Percentiles rank a stretch among this genome's conserved stretches.
Evolutionary conservation across 1,140 invertebrate genomes (phyloP).

Genomic region (Sycophaga agraensis): DNA sequence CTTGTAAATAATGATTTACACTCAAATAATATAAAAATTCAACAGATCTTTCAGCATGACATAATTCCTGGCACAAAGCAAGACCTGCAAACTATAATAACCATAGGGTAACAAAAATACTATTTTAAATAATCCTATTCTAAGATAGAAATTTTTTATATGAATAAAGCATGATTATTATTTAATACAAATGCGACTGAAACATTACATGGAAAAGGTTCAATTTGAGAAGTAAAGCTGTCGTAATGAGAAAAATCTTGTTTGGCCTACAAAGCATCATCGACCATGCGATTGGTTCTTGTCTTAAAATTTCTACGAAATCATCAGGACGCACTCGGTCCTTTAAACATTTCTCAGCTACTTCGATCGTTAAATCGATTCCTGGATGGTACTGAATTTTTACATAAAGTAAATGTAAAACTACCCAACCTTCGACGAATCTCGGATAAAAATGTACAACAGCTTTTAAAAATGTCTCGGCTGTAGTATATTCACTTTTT

Average conservation of each 20-base stretch:
- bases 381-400: slow-evolving; percentile 40
- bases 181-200: not conserved
- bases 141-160: too few relatives aligned
- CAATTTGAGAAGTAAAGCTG: slow-evolving; percentile 36
- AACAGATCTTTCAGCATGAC: slow-evolving; percentile 20
- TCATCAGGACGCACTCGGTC: slow-evolving; percentile 25
- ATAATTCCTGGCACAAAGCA: slow-evolving; percentile 37
- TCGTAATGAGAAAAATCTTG: slow-evolving; percentile 29
- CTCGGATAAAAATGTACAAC: slow-evolving; percentile 36
- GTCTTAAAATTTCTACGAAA: not conserved
- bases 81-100: slow-evolving; percentile 37
- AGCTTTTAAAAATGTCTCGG: slow-evolving; percentile 37
- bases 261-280: slow-evolving; percentile 26
- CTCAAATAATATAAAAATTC: slow-evolving; percentile 37
- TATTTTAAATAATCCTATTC: too few relatives aligned
- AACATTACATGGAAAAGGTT: slow-evolving; percentile 36
- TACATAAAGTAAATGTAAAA: slow-evolving; percentile 39
- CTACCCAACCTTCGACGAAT: slow-evolving; percentile 39
- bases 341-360: slow-evolving; percentile 38
- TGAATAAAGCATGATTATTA: too few relatives aligned
- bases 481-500: slow-evolving; percentile 28
- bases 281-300: slow-evolving; percentile 37
- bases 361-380: slow-evolving; percentile 32
- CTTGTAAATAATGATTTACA: slow-evolving; percentile 35
- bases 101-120: too few relatives aligned